These are phyloP conservation scores for Chaetorhynchus papuensis DNA, from an alignment of 2,113 vertebrate genomes.

Conservation along the genomic window DNA sequence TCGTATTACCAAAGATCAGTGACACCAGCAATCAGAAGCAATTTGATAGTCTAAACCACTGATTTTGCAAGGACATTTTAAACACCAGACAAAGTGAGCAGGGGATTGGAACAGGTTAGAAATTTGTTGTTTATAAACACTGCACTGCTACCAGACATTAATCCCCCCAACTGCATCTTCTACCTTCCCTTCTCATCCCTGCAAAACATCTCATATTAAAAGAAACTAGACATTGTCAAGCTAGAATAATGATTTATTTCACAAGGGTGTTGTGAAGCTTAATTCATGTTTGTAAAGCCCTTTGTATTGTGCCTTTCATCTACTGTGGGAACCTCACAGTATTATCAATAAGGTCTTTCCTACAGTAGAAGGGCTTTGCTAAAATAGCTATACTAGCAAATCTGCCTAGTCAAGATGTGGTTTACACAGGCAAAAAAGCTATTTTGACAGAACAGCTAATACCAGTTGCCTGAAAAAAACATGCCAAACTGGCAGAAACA, in stretches of 20 bases:
- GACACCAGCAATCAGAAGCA: background rate
- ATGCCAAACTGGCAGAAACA: background rate
- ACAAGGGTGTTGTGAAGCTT: slow-evolving; percentile 27
- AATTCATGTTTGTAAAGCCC: slow-evolving; percentile 42
- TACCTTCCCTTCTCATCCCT: background rate
- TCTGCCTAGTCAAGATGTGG: background rate
- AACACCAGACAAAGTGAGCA: background rate
- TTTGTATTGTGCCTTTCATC: slow-evolving; percentile 41
- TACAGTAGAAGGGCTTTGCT: slow-evolving; percentile 34
- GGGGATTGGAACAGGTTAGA: background rate
- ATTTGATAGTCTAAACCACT: background rate
- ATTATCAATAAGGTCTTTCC: slow-evolving; percentile 36
- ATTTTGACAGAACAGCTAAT: background rate
- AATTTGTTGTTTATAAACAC: background rate
- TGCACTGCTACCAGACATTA: background rate
- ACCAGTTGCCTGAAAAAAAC: background rate
- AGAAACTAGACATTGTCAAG: background rate
- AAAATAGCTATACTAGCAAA: slow-evolving; percentile 25
- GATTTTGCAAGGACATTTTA: background rate
- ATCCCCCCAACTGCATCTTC: background rate
- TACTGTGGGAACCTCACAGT: slow-evolving; percentile 26
- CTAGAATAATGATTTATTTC: slow-evolving; percentile 20
- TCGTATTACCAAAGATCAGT: background rate
- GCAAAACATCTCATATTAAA: background rate
- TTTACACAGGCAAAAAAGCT: background rate